Base-by-base conservation (phyloP, 2,888 invertebrate genomes). In the Dicyrtoma fusca region DNA sequence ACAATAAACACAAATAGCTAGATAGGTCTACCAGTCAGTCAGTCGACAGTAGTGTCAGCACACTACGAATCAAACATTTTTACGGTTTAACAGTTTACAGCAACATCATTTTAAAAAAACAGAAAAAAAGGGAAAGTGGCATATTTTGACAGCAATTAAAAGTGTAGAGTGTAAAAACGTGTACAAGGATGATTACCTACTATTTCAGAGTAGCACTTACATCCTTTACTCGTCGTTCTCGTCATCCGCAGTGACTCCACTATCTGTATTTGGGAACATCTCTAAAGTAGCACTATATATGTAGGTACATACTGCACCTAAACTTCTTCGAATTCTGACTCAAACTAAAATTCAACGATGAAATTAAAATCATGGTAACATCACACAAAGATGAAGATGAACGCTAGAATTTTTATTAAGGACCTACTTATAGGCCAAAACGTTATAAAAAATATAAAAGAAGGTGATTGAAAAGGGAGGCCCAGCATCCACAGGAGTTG, bases 101-200 rank as follows among this genome's bases (percentile, higher is more conserved):
- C 49, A 49, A 49, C 4, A 34, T 34, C 34, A 34, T 5, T 34
- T 49, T 49, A 49, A n/a, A 49, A 14, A n/a, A 6, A 49, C 49
- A n/a, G n/a, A 4, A 14, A 13, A 49, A 49, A 17, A 49, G 49
- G 17, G 17, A 49, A 49, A 17, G 49, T 63, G 47, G 17, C 45
- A 63, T 47, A 21, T 47, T 47, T 47, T 47, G 63, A 47, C 23
- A 44, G 21, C 23, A 44, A 47, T 63, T 55, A 53, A 66, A 66
- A 14, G 23, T 23, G 53, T 14, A 66, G 53, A 66, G 66, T 66
- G 66, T 66, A 66, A 66, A 66, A 66, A 53, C 66, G 55, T 66
- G 66, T 66, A 34, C 4, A 25, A n/a, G 34, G 26, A 26, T 34
- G 34, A 34, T 34, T 34, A 34, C 34, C 34, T 8, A 34, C 8